Conservation (phyloP, 2,888 invertebrate genomes). For the Ptychoptera contaminata region DNA sequence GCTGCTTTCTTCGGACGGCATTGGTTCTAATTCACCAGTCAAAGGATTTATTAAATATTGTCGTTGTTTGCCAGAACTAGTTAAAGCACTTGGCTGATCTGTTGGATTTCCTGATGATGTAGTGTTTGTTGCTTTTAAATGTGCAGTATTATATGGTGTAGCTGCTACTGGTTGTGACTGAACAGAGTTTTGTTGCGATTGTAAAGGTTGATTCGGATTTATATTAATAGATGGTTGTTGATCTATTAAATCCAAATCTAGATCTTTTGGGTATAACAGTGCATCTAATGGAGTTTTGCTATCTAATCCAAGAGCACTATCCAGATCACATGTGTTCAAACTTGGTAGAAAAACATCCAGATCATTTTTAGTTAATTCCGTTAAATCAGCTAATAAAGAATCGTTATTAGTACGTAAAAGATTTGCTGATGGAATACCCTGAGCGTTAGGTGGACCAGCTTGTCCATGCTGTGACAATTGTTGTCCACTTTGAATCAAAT, state of each 20-base stretch:
- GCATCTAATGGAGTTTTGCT: conserved; percentile 29
- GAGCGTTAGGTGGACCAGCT: conserved; percentile 13
- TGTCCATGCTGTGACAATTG: conserved; percentile 16
- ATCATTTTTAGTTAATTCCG: conserved; percentile 33
- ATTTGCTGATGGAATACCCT: background rate
- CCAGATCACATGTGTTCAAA: conserved; percentile 42
- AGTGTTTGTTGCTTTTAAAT: background rate
- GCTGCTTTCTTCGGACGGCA: conserved; percentile 49
- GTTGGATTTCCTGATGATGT: background rate
- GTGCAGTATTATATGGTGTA: conserved; percentile 7
- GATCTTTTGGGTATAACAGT: conserved; percentile 27
- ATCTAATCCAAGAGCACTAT: conserved; percentile 26
- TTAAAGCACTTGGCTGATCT: conserved; percentile 1
- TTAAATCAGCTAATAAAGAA: conserved; percentile 18
- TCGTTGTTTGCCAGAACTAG: conserved; percentile 46
- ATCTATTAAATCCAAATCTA: conserved; percentile 29
- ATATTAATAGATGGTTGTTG: conserved; percentile 31
- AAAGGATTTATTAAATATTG: conserved; percentile 82
- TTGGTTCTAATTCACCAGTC: conserved; percentile 72
- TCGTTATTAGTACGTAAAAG: background rate
- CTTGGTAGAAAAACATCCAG: conserved; percentile 49
- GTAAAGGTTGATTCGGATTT: too few species aligned
- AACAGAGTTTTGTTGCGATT: too few species aligned
- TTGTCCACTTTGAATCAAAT: conserved; percentile 9
- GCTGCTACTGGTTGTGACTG: conserved; percentile 8